These are phyloP conservation scores for Chrysina gloriosa DNA, from an alignment of 2,888 invertebrate species.

Conservation along the genomic window DNA sequence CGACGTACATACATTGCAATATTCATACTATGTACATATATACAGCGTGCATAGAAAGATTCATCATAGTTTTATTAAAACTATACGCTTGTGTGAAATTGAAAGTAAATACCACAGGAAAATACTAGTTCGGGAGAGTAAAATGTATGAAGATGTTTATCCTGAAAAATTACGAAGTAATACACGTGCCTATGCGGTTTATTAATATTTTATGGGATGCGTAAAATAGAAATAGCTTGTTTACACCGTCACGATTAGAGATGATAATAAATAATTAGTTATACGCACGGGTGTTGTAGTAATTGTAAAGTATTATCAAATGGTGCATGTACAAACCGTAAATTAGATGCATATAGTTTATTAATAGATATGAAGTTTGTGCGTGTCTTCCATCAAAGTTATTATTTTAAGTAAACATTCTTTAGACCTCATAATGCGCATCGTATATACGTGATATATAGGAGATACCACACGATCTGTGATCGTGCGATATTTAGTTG, in stretches of 20 bases:
- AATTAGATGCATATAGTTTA: too few species aligned
- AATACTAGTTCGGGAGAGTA: too few species aligned
- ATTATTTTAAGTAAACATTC: slow-evolving; percentile 9
- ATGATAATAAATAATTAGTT: not conserved
- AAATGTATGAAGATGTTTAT: too few species aligned
- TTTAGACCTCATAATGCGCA: slow-evolving; percentile 9
- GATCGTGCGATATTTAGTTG: not conserved
- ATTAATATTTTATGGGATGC: not conserved
- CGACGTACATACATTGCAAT: too few species aligned
- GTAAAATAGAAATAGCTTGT: not conserved
- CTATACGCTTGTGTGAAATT: too few species aligned
- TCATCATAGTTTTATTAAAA: too few species aligned
- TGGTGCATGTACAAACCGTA: too few species aligned
- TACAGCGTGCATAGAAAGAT: too few species aligned
- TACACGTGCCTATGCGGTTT: not conserved
- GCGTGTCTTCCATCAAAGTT: not conserved
- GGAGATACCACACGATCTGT: not conserved
- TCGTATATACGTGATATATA: not conserved
- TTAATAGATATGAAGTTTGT: too few species aligned
- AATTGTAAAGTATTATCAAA: too few species aligned
- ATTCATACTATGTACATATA: too few species aligned
- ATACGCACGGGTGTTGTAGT: not conserved
- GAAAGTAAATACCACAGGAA: too few species aligned
- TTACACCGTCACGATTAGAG: not conserved
- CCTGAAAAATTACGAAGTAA: not conserved